phyloP scores from a whole-genome alignment of 2,888 invertebrate species.

The Drosophila fungiperda region DNA sequence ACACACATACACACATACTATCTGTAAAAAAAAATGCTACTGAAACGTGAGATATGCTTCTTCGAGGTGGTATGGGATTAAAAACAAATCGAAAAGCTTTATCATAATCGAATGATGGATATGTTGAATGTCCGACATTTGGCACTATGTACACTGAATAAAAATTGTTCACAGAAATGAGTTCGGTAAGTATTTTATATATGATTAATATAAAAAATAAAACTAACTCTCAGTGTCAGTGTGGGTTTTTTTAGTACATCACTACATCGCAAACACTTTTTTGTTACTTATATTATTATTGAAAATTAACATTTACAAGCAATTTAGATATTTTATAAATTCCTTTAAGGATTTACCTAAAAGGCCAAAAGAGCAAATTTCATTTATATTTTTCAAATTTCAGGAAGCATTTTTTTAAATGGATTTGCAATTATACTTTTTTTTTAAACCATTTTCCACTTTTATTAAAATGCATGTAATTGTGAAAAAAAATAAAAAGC shows the following conservation, averaged over 20 bases:
- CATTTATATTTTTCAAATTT: background rate
- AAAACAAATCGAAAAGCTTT: background rate
- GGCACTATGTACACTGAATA: background rate
- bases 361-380: too few relatives aligned
- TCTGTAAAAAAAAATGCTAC: background rate
- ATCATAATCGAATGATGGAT: constrained; percentile 15
- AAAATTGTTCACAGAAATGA: background rate
- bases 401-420: background rate
- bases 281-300: background rate
- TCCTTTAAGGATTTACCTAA: background rate
- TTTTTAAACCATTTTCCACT: background rate
- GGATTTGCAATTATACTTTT: background rate
- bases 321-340: background rate
- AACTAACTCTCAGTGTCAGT: background rate
- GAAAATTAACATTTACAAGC: background rate
- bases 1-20: background rate
- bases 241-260: background rate
- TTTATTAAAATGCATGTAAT: background rate
- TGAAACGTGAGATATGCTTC: background rate
- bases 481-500: background rate
- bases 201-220: background rate
- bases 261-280: background rate
- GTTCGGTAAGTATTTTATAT: background rate
- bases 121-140: background rate
- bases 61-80: constrained; percentile 1